A percentile compares a stretch with the other conserved stretches of the same genome.
phyloP scores from a whole-genome alignment of 2,888 invertebrate species.

The Temnothorax unifasciatus region DNA sequence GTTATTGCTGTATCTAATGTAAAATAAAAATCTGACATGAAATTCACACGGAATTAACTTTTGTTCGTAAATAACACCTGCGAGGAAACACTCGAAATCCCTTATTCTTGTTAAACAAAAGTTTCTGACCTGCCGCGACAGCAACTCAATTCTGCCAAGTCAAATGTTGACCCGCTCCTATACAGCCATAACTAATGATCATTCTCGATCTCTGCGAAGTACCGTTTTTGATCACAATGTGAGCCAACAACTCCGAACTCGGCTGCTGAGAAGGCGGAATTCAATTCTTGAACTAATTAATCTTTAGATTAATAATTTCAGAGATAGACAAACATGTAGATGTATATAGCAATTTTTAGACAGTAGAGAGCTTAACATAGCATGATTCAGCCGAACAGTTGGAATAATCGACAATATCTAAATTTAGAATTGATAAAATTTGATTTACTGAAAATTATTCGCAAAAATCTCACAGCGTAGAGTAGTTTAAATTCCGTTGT shows the following conservation, averaged over 20 bases:
- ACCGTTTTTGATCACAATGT: slow-evolving; percentile 49
- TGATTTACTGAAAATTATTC: background rate
- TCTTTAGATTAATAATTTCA: slow-evolving; percentile 24
- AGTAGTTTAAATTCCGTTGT: background rate
- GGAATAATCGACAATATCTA: background rate
- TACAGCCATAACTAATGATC: slow-evolving; percentile 41
- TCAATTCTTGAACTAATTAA: slow-evolving; percentile 59
- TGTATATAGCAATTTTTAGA: background rate
- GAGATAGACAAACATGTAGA: background rate
- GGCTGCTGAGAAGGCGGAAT: slow-evolving; percentile 61
- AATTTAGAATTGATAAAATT: slow-evolving; percentile 7
- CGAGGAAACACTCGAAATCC: slow-evolving; percentile 32
- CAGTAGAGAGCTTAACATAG: background rate
- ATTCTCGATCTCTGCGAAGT: slow-evolving; percentile 57
- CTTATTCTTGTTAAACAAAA: slow-evolving; percentile 64
- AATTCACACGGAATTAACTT: background rate
- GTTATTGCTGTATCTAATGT: background rate
- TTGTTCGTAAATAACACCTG: background rate
- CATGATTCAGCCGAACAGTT: background rate
- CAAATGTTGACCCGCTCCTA: slow-evolving; percentile 69
- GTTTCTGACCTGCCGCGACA: slow-evolving; percentile 49
- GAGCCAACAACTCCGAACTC: slow-evolving; percentile 58
- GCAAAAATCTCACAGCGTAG: background rate
- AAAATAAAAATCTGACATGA: background rate
- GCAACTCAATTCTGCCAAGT: slow-evolving; percentile 65